Percentiles rank a stretch among this genome's conserved stretches.
Conservation (phyloP, 2,113 vertebrate species). For the Oriolus oriolus region DNA sequence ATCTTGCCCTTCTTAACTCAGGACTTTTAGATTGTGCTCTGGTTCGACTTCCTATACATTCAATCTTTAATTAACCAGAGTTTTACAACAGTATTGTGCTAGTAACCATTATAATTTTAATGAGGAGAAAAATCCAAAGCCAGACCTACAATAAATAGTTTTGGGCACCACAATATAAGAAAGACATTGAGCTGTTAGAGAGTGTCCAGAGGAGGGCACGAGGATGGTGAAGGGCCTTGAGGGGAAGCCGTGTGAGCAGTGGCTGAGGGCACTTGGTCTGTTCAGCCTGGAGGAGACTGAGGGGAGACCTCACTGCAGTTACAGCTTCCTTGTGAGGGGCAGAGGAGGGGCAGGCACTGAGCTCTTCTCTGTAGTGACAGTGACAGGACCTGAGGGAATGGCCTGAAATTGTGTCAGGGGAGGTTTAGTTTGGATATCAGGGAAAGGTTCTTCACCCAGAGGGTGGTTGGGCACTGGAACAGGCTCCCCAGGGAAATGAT, state of each 20-base stretch:
- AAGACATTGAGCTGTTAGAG: background rate
- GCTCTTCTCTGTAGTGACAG: too few relatives aligned
- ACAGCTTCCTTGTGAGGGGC: background rate
- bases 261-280: background rate
- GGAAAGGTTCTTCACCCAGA: background rate
- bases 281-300: background rate
- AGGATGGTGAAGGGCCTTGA: background rate
- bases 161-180: background rate
- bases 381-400: accelerated
- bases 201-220: background rate
- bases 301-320: too few relatives aligned
- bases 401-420: background rate
- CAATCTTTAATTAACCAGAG: background rate
- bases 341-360: background rate
- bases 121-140: background rate
- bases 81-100: background rate
- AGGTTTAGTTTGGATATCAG: background rate
- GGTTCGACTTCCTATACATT: background rate
- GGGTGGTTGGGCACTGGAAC: accelerated
- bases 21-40: background rate
- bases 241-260: accelerated
- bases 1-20: background rate
- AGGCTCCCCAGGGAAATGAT: background rate
- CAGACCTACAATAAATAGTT: background rate
- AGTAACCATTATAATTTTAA: background rate